Conservation (phyloP, 1,140 invertebrate species). For the Sweltsa coloradensis region DNA sequence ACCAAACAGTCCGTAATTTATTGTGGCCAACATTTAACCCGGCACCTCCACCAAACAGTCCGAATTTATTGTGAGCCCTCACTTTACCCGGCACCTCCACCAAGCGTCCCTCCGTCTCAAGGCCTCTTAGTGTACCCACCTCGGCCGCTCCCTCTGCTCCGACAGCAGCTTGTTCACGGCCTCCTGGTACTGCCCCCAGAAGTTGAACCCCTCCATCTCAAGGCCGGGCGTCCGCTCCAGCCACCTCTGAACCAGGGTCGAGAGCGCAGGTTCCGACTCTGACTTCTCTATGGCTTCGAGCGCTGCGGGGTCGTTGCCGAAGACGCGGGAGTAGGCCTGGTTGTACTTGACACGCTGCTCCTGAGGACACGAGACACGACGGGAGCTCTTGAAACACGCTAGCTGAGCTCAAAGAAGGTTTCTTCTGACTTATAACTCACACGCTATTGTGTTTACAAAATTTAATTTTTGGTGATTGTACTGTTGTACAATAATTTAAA, state of each 20-base stretch:
- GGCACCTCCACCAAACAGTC: too few species aligned
- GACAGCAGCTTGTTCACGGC: slow-evolving; percentile 63
- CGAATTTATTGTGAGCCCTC: too few species aligned
- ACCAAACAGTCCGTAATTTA: too few species aligned
- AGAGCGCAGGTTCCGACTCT: slow-evolving; percentile 71
- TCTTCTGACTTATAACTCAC: too few species aligned
- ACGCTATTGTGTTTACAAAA: too few species aligned
- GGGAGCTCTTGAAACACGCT: too few species aligned
- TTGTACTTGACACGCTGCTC: slow-evolving; percentile 87
- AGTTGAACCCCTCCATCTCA: slow-evolving; percentile 72
- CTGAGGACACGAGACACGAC: slow-evolving; percentile 24
- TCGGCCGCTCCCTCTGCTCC: slow-evolving; percentile 47
- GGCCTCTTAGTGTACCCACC: slow-evolving; percentile 33
- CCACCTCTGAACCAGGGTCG: slow-evolving; percentile 80
- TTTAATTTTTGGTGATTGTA: too few species aligned
- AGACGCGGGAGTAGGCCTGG: slow-evolving; percentile 80
- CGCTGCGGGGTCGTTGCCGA: slow-evolving; percentile 61
- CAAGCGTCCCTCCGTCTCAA: too few species aligned
- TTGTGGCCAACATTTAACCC: too few species aligned
- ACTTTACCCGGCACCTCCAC: too few species aligned
- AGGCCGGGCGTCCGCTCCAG: slow-evolving; percentile 88
- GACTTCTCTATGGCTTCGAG: slow-evolving; percentile 61
- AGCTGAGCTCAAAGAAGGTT: too few species aligned
- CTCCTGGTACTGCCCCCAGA: slow-evolving; percentile 81
- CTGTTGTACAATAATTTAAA: too few species aligned